Base-by-base conservation (phyloP, 2,888 invertebrate genomes). In the Agrotis exclamationis region DNA sequence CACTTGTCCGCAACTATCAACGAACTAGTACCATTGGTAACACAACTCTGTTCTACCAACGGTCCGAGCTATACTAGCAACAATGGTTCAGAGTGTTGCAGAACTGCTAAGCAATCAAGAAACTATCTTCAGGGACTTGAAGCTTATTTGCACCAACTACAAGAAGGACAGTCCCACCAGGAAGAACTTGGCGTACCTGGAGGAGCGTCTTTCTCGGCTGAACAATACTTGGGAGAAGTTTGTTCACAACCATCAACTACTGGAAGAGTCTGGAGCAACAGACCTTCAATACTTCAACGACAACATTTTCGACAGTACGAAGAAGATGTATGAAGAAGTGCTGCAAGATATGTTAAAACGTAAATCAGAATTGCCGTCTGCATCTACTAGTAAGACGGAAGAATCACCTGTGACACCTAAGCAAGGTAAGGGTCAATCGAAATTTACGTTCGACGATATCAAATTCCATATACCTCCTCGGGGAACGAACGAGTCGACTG, bases 271-370 rank as follows among this genome's bases (percentile, higher is more conserved):
- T 14, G 57, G 57, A 7, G 57, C 39, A 57, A 20, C 39, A 57
- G 39, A 47, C 5, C 47, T 47, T 16, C 47, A 48, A 57, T 54
- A 54, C 28, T 54, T 18, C 14, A 57, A 28, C 33, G n/a, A 33
- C 3, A 7, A 20, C 14, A 20, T 57, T 57, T 33, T 33, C 20
- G n/a, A 56, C n/a, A 33, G n/a, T 33, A 33, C 33, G n/a, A 33
- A 28, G n/a, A 56, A 28, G n/a, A n/a, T n/a, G 56, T n/a, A 28
- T 56, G 33, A 20, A 56, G n/a, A 44, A 39, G 63, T 54, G 24
- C 18, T 66, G 28, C 66, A 66, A 45, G 58, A 66, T n/a, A 66
- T 66, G 22, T 66, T 66, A n/a, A 66, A 66, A 62, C 45, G 60
- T 6, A 68, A 68, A 14, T 11, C 62, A 4, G 63, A 62, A 50